Conservation (phyloP, 2,888 invertebrate genomes). For the Scrobipalpa costella region DNA sequence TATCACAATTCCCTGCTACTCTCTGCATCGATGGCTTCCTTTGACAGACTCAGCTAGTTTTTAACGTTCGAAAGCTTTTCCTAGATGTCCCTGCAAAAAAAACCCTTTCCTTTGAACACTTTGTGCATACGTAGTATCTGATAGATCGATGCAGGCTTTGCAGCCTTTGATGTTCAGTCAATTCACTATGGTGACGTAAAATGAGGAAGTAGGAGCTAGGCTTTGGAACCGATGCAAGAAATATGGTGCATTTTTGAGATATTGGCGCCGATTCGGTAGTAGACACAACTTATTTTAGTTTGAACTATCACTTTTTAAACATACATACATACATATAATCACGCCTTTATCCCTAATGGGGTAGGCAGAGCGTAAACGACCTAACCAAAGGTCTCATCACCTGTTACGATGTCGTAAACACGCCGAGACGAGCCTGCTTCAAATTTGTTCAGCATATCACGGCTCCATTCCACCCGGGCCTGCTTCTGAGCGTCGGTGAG, state of each 20-base stretch:
- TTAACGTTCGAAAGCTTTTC: neutral
- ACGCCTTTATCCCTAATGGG: too few species aligned
- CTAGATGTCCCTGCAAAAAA: neutral
- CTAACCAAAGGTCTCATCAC: too few species aligned
- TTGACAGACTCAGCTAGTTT: neutral
- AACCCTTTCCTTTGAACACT: neutral
- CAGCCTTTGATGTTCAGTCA: neutral
- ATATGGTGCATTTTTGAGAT: neutral
- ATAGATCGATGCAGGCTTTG: neutral
- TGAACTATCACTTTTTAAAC: too few species aligned
- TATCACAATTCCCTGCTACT: neutral
- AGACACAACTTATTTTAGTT: too few species aligned
- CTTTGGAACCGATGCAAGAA: neutral
- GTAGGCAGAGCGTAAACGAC: too few species aligned
- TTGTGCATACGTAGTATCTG: slow-evolving; percentile 1
- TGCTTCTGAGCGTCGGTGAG: too few species aligned
- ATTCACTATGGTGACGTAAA: neutral
- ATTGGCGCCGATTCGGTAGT: too few species aligned
- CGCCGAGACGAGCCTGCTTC: too few species aligned
- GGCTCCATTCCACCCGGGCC: too few species aligned
- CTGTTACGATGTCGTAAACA: too few species aligned
- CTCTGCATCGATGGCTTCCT: neutral
- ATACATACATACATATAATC: too few species aligned
- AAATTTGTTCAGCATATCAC: too few species aligned
- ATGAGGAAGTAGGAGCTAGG: neutral